Evolutionary conservation across 2,888 invertebrate genomes (phyloP).

Genomic region (Troides helena): DNA sequence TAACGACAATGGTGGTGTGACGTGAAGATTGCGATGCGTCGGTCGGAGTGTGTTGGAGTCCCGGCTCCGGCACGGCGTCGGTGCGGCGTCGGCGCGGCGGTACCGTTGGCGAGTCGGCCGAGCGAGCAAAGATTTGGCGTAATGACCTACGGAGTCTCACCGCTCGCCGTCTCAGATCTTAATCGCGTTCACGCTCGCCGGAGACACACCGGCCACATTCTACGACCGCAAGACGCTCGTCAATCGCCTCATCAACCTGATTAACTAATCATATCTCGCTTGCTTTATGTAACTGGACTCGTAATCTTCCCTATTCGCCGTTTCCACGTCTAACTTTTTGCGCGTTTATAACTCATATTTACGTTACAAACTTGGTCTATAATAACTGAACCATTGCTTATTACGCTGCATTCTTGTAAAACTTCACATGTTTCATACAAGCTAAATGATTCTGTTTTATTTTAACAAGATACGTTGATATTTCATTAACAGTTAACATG

Average conservation of each 20-base stretch:
- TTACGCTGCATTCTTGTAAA: not conserved
- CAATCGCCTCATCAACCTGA: slow-evolving; percentile 38
- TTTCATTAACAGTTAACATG: not conserved
- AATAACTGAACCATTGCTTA: slow-evolving; percentile 16
- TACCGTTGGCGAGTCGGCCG: slow-evolving; percentile 52
- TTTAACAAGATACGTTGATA: too few species aligned
- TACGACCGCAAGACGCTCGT: slow-evolving; percentile 34
- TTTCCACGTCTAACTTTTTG: slow-evolving; percentile 19
- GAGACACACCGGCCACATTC: slow-evolving; percentile 43
- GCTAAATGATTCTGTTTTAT: not conserved
- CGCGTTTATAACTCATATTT: slow-evolving; percentile 8
- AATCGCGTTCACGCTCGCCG: slow-evolving; percentile 39
- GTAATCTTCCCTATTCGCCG: slow-evolving; percentile 25
- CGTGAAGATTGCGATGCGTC: slow-evolving; percentile 20
- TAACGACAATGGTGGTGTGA: slow-evolving; percentile 27
- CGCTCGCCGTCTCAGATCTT: slow-evolving; percentile 49
- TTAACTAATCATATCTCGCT: slow-evolving; percentile 45
- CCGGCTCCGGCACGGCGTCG: slow-evolving; percentile 36
- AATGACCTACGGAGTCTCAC: slow-evolving; percentile 46
- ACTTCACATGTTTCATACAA: not conserved
- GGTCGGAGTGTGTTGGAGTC: slow-evolving; percentile 39
- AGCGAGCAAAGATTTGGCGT: slow-evolving; percentile 45
- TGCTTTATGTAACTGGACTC: slow-evolving; percentile 37
- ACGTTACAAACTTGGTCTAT: slow-evolving; percentile 10
- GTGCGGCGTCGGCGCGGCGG: slow-evolving; percentile 34